phyloP scores from a whole-genome alignment of 2,113 vertebrate genomes.

The Gadus chalcogrammus region DNA sequence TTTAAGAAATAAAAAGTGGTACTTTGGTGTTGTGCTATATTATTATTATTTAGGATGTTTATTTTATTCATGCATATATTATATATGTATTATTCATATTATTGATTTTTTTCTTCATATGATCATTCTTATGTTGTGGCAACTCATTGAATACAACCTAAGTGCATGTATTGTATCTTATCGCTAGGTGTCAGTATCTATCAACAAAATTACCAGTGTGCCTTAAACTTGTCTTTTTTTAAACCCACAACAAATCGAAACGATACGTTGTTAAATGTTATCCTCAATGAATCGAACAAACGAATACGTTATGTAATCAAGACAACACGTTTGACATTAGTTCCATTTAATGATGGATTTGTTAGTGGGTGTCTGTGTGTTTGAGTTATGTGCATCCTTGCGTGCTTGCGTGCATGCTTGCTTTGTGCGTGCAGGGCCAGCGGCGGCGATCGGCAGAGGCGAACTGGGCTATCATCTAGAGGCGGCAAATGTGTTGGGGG shows the following conservation, averaged over 20 bases:
- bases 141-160: constrained; percentile 6
- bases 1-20: no score
- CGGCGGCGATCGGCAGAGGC: no score
- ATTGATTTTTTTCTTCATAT: not conserved
- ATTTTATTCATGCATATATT: not conserved
- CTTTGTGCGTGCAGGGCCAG: no score
- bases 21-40: no score
- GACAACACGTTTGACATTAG: no score
- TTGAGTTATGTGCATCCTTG: no score
- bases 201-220: not conserved
- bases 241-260: not conserved
- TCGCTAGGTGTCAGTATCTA: constrained; percentile 48
- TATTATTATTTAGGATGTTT: no score
- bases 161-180: not conserved
- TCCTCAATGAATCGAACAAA: not conserved
- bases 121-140: not conserved
- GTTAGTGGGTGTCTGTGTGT: not conserved
- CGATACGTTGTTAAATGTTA: not conserved
- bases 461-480: no score
- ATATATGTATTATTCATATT: not conserved
- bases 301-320: no score
- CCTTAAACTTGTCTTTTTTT: not conserved
- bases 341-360: no score
- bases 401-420: no score
- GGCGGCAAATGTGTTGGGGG: no score